Evolutionary conservation across 2,888 invertebrate genomes (phyloP), one percentile per base, ranked within the genome.

Genomic region (Achlya flavicornis): DNA sequence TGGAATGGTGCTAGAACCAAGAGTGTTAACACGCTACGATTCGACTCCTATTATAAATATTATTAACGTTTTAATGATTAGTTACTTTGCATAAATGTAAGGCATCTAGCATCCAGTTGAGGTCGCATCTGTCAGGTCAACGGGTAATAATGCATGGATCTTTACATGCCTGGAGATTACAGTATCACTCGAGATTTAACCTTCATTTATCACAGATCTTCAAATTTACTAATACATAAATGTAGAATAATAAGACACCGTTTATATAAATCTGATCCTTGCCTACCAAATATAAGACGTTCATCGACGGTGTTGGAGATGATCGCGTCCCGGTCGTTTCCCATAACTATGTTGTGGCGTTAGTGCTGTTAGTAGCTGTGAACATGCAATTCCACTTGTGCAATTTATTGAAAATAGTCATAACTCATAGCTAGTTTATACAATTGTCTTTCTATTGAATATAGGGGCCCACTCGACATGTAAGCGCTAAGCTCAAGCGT

Each of bases 1-100:
- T 88, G 94, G 94, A 91, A 94, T 94, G 94, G 94, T 94, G 94
- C 94, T 94, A 94, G 93, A 93, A 93, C 91, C 93, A 92, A 90
- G 92, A 91, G 93, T 93, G 93, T 92, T 90, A 91, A 92, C 91
- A 91, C 93, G 93, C 92, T 92, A 91, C 92, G 93, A 92, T 93
- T 93, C 92, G 92, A 92, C 93, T 93, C 90, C 92, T 93, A 93
- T 89, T 91, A 86, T 92, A 90, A 26, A 88, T 91, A 88, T 90
- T 88, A 90, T 87, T 86, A 89, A 90, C 86, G 88, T 92, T 91
- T 90, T 88, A 86, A 89, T 86, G 83, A 87, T 93, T 92, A 93
- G 92, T 92, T 92, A 87, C 76, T 88, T 89, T 89, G 88, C 91
- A 89, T 91, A 87, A 86, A 88, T 83, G 85, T 92, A 91, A 93